A percentile compares a stretch with the other conserved stretches of the same genome.
Evolutionary conservation across 35 echinoderm and acorn worm genomes (phyloP).

Genomic region (Diadema setosum): DNA sequence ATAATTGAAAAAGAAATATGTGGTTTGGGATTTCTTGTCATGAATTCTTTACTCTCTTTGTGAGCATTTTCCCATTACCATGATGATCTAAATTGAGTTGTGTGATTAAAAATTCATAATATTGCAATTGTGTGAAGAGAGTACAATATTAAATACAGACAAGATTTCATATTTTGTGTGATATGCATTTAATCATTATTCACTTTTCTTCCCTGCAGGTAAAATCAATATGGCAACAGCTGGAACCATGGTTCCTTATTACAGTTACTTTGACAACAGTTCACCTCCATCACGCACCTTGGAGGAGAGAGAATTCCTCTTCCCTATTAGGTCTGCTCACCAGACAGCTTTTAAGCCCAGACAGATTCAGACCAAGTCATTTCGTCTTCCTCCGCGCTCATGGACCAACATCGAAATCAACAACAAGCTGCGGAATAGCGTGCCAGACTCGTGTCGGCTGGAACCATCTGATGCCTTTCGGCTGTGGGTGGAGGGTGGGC

Average conservation of each 20-base stretch:
- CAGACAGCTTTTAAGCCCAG: constrained; percentile 70
- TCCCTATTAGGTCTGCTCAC: not conserved
- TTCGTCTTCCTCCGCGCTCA: constrained; percentile 42
- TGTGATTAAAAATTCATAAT: too few relatives aligned
- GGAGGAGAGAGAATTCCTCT: constrained; percentile 68
- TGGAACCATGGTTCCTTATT: not conserved
- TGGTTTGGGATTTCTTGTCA: too few relatives aligned
- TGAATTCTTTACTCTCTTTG: too few relatives aligned
- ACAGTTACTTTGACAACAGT: constrained; percentile 52
- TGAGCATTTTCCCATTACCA: too few relatives aligned
- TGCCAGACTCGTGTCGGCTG: constrained; percentile 48
- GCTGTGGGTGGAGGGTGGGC: constrained; percentile 75
- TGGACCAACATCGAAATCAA: constrained; percentile 66
- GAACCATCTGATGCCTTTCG: constrained; percentile 66
- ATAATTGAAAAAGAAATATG: too few relatives aligned
- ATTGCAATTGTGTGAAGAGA: too few relatives aligned
- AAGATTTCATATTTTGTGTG: too few relatives aligned
- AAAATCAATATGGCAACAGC: not conserved
- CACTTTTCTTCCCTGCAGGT: not conserved
- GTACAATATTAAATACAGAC: too few relatives aligned
- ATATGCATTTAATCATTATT: not conserved
- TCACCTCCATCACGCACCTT: constrained; percentile 29
- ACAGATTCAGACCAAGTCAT: constrained; percentile 31
- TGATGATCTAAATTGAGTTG: too few relatives aligned
- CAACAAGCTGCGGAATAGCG: constrained; percentile 61